Evolutionary conservation across 2,797 vertebrate species (phyloP).

Genomic region (Lemur catta): DNA sequence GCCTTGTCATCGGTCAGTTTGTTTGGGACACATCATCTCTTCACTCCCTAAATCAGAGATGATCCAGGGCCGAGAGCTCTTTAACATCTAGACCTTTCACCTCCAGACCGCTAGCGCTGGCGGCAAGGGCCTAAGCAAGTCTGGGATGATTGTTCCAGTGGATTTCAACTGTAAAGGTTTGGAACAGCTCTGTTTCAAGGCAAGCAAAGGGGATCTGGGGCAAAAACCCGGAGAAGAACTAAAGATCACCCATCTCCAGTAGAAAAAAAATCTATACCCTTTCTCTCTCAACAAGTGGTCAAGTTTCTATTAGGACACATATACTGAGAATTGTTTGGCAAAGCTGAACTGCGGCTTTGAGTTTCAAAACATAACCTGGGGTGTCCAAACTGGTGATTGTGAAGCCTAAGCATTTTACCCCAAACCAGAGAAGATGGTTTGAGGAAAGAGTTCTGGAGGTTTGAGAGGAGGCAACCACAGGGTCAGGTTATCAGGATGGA

Average conservation of each 20-base stretch:
- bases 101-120: background rate
- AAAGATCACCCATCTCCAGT: background rate
- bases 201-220: background rate
- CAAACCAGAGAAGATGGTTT: constrained; percentile 12
- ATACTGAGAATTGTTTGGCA: background rate
- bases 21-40: background rate
- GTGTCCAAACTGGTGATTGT: constrained; percentile 39
- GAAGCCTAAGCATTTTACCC: background rate
- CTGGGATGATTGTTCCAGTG: background rate
- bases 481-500: background rate
- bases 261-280: background rate
- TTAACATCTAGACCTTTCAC: background rate
- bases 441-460: background rate
- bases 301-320: background rate
- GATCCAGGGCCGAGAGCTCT: background rate
- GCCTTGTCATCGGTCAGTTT: background rate
- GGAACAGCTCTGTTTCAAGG: background rate
- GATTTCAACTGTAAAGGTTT: background rate
- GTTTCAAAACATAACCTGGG: constrained; percentile 46
- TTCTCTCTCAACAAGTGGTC: background rate
- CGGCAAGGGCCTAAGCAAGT: constrained; percentile 27
- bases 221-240: constrained; percentile 2
- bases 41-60: background rate
- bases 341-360: constrained; percentile 27
- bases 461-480: background rate